Evolutionary conservation across 1,140 invertebrate species (phyloP), one percentile per base, ranked within the genome.

Genomic region (Ptiloglossa arizonensis): DNA sequence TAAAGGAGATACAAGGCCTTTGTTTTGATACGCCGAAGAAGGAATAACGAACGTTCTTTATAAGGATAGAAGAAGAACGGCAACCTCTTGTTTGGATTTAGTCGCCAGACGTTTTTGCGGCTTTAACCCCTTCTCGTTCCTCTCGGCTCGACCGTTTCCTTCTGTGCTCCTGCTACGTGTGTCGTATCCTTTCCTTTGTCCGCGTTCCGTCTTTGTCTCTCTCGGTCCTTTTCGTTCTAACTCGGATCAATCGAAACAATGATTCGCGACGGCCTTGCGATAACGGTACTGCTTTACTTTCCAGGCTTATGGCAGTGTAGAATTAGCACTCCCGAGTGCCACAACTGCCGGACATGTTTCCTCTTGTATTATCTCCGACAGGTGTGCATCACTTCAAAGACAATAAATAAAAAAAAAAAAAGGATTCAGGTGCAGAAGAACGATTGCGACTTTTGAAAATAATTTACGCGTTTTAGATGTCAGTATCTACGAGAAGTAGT

Each of bases 201-300:
- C 17, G 29, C 15, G 17, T 46, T 29, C 11, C 29, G 5, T 50
- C n/a, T 35, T 22, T 8, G 5, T 22, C 22, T 6, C 44, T 27
- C 17, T 38, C 29, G 52, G n/a, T 59, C 32, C 13, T 27, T 68
- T 48, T 50, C 32, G 19, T 52, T 32, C 24, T 22, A 24, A 22
- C 64, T 70, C 19, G 56, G 48, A 52, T 59, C 46, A 73, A 79
- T 79, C 76, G 76, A 64, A 79, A 59, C 76, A 70, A 72, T 50
- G 76, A 79, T 79, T 38, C 41, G 60, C 11, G 59, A 17, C 60
- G 78, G 46, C 78, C 78, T 80, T 67, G 78, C 72, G 44, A 75
- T 75, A 74, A 68, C 72, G 78, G 71, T 27, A 54, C 67, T 59
- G 24, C 38, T 68, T 52, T 41, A 41, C 71, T 67, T 67, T 74